Evolutionary conservation across 2,888 invertebrate genomes (phyloP).

Genomic region (Carabus problematicus): DNA sequence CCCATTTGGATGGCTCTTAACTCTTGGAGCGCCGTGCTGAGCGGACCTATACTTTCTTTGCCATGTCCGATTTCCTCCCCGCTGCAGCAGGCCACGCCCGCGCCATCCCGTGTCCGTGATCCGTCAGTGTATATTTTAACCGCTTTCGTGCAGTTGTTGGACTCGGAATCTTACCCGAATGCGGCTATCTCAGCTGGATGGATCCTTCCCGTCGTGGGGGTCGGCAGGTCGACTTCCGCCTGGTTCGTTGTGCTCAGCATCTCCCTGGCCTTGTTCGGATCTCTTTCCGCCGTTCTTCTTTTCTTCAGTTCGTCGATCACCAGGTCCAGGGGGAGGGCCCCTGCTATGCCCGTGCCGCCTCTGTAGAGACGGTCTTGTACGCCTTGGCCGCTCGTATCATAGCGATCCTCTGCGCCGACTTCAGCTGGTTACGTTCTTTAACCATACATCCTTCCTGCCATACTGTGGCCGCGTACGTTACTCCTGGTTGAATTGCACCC

Average conservation of each 20-base stretch:
- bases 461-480: not conserved
- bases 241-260: not conserved
- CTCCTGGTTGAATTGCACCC: slow-evolving; percentile 26
- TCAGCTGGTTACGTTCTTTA: not conserved
- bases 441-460: not conserved
- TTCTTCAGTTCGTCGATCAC: not conserved
- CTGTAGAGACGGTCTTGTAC: not conserved
- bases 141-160: not conserved
- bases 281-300: not conserved
- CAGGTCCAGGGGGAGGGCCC: not conserved
- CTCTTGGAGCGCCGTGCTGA: slow-evolving; percentile 15
- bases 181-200: not conserved
- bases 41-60: not conserved
- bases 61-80: slow-evolving; percentile 7
- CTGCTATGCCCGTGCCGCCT: not conserved
- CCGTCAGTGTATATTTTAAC: slow-evolving; percentile 19
- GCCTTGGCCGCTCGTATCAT: not conserved
- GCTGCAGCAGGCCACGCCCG: too few relatives aligned
- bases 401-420: too few relatives aligned
- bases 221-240: not conserved
- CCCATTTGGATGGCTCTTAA: slow-evolving; percentile 33
- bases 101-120: slow-evolving; percentile 18
- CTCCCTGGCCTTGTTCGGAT: not conserved
- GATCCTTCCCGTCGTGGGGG: not conserved
- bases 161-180: not conserved